Evolutionary conservation across 1,140 invertebrate species (phyloP).

Genomic region (Kradibia gibbosae): DNA sequence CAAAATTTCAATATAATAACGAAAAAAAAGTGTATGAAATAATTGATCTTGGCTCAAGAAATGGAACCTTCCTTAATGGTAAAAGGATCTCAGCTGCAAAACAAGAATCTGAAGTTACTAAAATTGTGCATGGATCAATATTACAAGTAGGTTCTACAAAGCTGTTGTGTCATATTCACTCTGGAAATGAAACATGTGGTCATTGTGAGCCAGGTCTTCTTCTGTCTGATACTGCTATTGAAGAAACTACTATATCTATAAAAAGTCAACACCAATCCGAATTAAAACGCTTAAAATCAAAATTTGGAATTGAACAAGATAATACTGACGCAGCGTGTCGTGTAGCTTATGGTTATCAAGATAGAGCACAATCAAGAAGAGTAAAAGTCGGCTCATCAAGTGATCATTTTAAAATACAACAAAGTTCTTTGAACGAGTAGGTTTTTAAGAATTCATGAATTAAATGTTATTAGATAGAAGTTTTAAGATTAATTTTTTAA

Average conservation of each 20-base stretch:
- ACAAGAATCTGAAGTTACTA: conserved; percentile 77
- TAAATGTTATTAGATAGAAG: background rate
- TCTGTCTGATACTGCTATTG: conserved; percentile 50
- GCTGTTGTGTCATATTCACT: conserved; percentile 89
- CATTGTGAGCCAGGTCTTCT: conserved; percentile 91
- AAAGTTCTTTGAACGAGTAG: conserved; percentile 85
- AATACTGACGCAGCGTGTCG: conserved; percentile 67
- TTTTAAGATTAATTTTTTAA: conserved; percentile 24
- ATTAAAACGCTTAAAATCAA: conserved; percentile 84
- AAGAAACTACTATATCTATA: conserved; percentile 41
- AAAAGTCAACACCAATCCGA: conserved; percentile 78
- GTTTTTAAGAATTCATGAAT: conserved; percentile 44
- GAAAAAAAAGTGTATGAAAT: conserved; percentile 78
- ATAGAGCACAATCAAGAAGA: conserved; percentile 84
- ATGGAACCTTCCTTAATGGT: conserved; percentile 89
- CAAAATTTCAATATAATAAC: conserved; percentile 80
- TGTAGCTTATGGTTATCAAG: conserved; percentile 77
- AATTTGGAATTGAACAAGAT: conserved; percentile 82
- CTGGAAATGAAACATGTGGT: conserved; percentile 87
- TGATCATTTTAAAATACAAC: conserved; percentile 86
- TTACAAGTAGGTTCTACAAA: conserved; percentile 82
- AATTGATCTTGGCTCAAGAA: conserved; percentile 88
- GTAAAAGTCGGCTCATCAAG: conserved; percentile 86
- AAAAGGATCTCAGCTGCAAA: conserved; percentile 81
- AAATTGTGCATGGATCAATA: conserved; percentile 83